A percentile compares a stretch with the other conserved stretches of the same genome.
Conservation (phyloP, 2,113 vertebrate genomes). For the Tragelaphus buxtoni region DNA sequence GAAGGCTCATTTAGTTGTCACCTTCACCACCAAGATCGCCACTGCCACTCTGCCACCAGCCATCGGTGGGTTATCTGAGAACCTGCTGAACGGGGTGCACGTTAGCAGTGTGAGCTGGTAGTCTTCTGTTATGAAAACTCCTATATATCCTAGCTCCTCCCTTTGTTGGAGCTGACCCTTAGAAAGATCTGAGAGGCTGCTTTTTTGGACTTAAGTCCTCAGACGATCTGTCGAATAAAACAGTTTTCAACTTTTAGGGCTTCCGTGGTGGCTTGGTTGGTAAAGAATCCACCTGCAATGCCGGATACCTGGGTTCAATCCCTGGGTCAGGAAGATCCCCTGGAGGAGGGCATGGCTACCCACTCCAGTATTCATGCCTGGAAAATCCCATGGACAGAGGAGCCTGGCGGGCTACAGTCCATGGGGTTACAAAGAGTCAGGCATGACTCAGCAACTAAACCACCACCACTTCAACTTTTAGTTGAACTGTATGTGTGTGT, state of each 20-base stretch:
- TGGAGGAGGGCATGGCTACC: neutral
- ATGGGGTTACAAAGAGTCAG: neutral
- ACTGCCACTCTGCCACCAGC: neutral
- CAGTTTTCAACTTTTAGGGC: neutral
- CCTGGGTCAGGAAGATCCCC: neutral
- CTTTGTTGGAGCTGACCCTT: neutral
- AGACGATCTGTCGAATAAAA: too few species aligned
- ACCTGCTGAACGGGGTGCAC: fast-evolving
- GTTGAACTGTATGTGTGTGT: neutral
- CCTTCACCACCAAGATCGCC: neutral
- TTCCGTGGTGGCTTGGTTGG: fast-evolving
- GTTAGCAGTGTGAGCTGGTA: neutral
- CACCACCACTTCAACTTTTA: neutral
- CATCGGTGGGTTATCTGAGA: neutral
- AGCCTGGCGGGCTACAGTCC: neutral
- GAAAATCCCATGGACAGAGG: neutral
- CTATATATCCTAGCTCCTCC: neutral
- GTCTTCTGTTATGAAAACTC: neutral
- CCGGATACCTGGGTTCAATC: fast-evolving
- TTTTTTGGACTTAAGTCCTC: neutral
- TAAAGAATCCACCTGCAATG: neutral
- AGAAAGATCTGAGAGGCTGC: neutral
- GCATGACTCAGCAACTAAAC: neutral
- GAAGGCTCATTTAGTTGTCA: neutral
- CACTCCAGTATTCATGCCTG: neutral